Base-by-base conservation (phyloP, 2,113 vertebrate species). In the Nothocercus nigrocapillus region DNA sequence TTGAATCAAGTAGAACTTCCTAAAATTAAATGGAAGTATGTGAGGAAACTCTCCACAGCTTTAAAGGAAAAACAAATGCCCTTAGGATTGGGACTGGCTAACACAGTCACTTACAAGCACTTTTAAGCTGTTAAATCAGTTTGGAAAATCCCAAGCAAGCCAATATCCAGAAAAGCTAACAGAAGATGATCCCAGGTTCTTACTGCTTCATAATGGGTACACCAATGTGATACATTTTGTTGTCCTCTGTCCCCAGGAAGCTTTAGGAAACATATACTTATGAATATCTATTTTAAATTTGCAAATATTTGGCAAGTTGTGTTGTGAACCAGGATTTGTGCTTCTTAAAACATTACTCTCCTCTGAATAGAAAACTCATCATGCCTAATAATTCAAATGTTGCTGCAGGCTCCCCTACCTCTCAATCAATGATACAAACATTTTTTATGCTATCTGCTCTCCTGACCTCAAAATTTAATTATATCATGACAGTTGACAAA, bases 201-300 rank as follows among this genome's bases (percentile, higher is more conserved):
- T 0, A 51, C 1, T 28, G 56, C 22, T 78, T 85, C 0, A 2
- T 15, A 30, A 34, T 3, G 6, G 21, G 9, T 36, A 21, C 34
- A 18, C 32, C 61, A 45, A 18, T 42, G 40, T 51, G 20, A 53
- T 49, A 30, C n/a, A 18, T 24, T 64, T 36, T 70, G 30, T 8
- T 42, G 11, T 22, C 44, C 20, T 75, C 34, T 61, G 24, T 34
- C 21, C 27, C 4, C 58, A 76, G 9, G n/a, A 76, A 86, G 49
- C 47, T 66, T 47, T 2, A 47, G n/a, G 51, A 85, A 77, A 85
- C 9, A 30, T 28, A 45, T 32, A 30, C 27, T 80, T 62, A 42
- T 30, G 30, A 34, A 14, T n/a, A 59, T 8, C 9, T 66, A 51
- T 67, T 80, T 68, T 73, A 76, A 58, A 12, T 20, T 80, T 70